Percentiles rank a stretch among this genome's conserved stretches.
Evolutionary conservation across 2,113 vertebrate species (phyloP).

Genomic region (Scomber japonicus): DNA sequence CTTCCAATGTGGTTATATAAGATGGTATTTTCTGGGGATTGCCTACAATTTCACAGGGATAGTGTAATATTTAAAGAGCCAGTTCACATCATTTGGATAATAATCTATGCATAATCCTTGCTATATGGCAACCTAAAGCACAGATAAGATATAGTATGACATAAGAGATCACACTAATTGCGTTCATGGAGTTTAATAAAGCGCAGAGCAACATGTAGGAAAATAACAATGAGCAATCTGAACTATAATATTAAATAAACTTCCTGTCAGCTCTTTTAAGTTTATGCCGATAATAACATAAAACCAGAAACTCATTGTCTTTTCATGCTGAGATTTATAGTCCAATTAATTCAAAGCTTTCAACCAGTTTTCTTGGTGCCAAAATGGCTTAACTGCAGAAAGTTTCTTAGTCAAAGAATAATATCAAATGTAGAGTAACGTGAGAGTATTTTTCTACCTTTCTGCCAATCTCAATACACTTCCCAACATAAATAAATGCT

Average conservation of each 20-base stretch:
- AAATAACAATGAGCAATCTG: neutral
- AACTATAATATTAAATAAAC: constrained; percentile 13
- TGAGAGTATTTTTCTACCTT: neutral
- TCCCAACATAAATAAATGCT: neutral
- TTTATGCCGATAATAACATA: constrained; percentile 7
- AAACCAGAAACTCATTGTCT: neutral
- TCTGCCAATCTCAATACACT: neutral
- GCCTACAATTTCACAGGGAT: constrained; percentile 46
- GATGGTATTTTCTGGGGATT: constrained; percentile 53
- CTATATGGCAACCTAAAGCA: constrained; percentile 6
- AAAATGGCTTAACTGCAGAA: neutral
- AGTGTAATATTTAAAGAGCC: constrained; percentile 43
- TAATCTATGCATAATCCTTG: constrained; percentile 5
- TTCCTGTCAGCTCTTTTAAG: constrained; percentile 15
- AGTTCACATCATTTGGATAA: constrained; percentile 18
- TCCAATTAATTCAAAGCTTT: constrained; percentile 6
- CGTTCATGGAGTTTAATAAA: neutral
- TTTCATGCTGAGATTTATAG: constrained; percentile 28
- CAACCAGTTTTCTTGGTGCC: neutral
- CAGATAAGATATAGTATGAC: constrained; percentile 2
- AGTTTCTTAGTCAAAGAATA: too few species aligned
- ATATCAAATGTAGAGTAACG: neutral
- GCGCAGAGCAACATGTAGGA: neutral
- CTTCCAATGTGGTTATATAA: constrained; percentile 59
- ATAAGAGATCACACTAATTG: constrained; percentile 6